Conservation (phyloP, 2,797 vertebrate genomes). For the Numenius phaeopus region DNA sequence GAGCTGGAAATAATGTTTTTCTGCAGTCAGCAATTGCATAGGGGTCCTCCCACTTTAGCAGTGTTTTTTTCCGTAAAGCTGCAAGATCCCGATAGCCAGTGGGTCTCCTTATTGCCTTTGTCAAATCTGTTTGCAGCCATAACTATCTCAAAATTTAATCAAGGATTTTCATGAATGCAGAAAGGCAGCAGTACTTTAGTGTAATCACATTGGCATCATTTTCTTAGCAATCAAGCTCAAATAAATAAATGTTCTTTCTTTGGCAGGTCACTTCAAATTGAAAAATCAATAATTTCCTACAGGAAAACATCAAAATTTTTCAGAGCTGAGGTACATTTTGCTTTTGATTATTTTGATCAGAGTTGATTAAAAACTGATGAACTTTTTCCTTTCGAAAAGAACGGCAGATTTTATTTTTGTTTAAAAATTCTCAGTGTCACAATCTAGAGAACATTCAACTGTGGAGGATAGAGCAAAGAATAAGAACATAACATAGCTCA, state of each 20-base stretch:
- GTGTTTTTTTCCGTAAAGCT: background rate
- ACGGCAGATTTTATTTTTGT: background rate
- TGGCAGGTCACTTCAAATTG: conserved; percentile 23
- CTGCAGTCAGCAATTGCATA: background rate
- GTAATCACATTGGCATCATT: background rate
- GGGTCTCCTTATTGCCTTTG: background rate
- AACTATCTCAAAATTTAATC: background rate
- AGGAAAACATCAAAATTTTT: background rate
- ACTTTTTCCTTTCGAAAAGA: background rate
- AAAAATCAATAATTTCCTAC: conserved; percentile 21
- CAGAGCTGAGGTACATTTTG: background rate
- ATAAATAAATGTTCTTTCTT: conserved; percentile 55
- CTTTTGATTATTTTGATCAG: conserved; percentile 9
- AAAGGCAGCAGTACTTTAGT: background rate
- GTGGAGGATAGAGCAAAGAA: background rate
- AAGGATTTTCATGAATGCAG: background rate
- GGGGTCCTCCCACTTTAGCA: fast-evolving
- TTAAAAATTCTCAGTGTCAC: background rate
- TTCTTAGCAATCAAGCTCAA: conserved; percentile 48
- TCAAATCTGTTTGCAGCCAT: background rate
- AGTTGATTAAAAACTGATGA: conserved; percentile 28
- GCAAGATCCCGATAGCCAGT: background rate
- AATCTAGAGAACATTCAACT: fast-evolving
- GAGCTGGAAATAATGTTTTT: background rate
- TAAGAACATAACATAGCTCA: background rate